Conservation (phyloP, 2,113 vertebrate species). For the Seriola dumerili region DNA sequence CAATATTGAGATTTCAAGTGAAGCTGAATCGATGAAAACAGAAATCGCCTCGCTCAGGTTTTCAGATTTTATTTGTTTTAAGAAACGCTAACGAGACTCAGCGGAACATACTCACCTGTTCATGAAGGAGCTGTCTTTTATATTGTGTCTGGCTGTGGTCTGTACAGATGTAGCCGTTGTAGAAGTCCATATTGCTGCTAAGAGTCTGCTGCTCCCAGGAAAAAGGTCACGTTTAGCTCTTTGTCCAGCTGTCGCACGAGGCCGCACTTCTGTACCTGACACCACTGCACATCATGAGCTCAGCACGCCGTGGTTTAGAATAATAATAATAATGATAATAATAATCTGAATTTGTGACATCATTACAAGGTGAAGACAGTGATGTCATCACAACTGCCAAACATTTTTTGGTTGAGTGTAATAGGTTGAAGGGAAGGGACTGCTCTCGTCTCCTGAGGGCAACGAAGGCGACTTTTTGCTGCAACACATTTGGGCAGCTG, state of each 20-base stretch:
- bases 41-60: not conserved
- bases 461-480: not conserved
- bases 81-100: not conserved
- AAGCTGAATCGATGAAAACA: not conserved
- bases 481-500: constrained; percentile 2
- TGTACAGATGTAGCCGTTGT: constrained; percentile 16
- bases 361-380: not conserved
- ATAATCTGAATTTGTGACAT: not conserved
- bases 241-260: not conserved
- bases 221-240: not conserved
- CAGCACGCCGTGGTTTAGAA: not conserved
- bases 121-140: not conserved
- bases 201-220: constrained; percentile 12
- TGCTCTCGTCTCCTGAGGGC: not conserved
- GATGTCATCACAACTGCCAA: constrained; percentile 36
- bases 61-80: constrained; percentile 23
- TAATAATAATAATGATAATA: not conserved
- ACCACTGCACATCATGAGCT: not conserved
- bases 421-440: not conserved
- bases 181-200: constrained; percentile 37
- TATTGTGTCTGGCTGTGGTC: not conserved
- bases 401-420: not conserved
- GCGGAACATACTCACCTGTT: not conserved
- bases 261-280: not conserved
- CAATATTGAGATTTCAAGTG: not conserved